Percentiles rank a stretch among this genome's conserved stretches.
These are phyloP conservation scores for Polypedilum vanderplanki DNA, from an alignment of 1,140 invertebrate species.

Conservation along the genomic window DNA sequence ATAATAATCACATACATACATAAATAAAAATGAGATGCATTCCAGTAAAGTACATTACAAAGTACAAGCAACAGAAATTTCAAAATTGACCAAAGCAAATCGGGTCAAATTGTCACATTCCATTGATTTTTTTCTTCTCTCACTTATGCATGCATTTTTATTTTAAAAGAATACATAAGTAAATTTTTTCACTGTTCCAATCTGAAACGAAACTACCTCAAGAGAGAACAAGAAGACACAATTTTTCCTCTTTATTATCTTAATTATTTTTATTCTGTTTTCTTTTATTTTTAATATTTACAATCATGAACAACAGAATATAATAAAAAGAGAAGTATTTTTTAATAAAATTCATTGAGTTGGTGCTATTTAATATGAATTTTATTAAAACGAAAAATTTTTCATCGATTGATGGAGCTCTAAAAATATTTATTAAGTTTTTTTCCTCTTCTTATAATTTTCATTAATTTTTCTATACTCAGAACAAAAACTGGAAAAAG, in stretches of 20 bases:
- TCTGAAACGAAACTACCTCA: slow-evolving; percentile 8
- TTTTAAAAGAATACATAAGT: background rate
- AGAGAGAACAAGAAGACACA: background rate
- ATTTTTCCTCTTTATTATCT: background rate
- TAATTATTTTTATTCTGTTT: background rate
- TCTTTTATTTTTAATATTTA: background rate
- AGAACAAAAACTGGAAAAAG: slow-evolving; percentile 3
- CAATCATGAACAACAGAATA: background rate
- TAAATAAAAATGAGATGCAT: background rate
- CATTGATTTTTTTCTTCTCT: background rate
- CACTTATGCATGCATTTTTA: background rate
- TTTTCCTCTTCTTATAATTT: too few species aligned
- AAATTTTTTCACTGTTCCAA: background rate
- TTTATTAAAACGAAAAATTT: slow-evolving; percentile 24
- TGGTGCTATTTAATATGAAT: slow-evolving; percentile 28
- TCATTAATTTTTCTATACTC: too few species aligned
- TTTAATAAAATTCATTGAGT: slow-evolving; percentile 28
- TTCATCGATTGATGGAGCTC: background rate
- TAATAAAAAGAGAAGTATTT: background rate
- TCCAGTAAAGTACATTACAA: background rate
- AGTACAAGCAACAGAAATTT: background rate
- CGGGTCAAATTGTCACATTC: slow-evolving; percentile 16
- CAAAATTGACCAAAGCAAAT: background rate
- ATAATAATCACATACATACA: background rate
- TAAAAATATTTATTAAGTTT: too few species aligned